These are phyloP conservation scores for Acrobasis suavella DNA, from an alignment of 2,888 invertebrate genomes.

Conservation along the genomic window DNA sequence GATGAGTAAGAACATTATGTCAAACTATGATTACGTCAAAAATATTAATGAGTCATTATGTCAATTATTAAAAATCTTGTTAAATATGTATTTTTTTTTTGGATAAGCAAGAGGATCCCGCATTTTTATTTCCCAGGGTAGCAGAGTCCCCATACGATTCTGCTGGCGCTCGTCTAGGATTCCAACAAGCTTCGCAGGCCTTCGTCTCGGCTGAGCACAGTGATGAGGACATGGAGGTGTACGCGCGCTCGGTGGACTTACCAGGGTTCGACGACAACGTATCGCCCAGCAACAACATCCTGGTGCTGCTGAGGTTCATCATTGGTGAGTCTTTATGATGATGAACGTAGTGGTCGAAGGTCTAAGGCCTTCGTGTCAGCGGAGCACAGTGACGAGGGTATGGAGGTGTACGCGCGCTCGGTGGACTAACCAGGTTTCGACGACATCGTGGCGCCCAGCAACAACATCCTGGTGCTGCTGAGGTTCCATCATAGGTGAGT, in stretches of 20 bases:
- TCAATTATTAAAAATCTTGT: too few relatives aligned
- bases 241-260: conserved; percentile 88
- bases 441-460: conserved; percentile 90
- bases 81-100: too few relatives aligned
- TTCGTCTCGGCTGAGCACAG: conserved; percentile 85
- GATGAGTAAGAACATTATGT: too few relatives aligned
- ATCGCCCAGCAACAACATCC: conserved; percentile 89
- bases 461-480: conserved; percentile 86
- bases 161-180: conserved; percentile 59
- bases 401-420: conserved; percentile 88
- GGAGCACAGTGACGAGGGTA: conserved; percentile 87
- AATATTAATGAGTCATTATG: too few relatives aligned
- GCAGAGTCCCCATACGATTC: conserved; percentile 61
- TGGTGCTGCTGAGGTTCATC: conserved; percentile 86
- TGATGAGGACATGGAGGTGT: conserved; percentile 88
- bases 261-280: conserved; percentile 93
- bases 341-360: too few relatives aligned
- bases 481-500: conserved; percentile 86
- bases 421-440: conserved; percentile 91
- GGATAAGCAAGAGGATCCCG: background rate
- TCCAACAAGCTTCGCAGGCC: conserved; percentile 65
- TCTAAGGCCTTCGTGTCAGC: conserved; percentile 81
- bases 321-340: conserved; percentile 72
- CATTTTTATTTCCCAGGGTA: conserved; percentile 41
- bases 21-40: too few relatives aligned